phyloP scores from a whole-genome alignment of 2,113 vertebrate species.

The Ptyas mucosa region DNA sequence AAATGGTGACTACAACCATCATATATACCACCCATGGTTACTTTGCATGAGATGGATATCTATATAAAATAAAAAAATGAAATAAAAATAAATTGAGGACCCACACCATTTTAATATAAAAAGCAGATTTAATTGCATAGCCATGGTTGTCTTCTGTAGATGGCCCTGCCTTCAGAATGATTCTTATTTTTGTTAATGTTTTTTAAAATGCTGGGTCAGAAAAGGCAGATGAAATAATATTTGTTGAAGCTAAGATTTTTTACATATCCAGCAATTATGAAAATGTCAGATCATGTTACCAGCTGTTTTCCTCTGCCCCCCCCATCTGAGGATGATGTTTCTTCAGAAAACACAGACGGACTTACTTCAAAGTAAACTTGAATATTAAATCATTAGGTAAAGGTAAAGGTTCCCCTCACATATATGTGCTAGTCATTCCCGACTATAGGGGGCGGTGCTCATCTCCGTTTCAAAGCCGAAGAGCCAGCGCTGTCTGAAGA shows the following conservation, averaged over 20 bases:
- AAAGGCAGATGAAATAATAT: neutral
- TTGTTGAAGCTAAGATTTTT: neutral
- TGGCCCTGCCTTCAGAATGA: neutral
- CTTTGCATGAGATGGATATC: neutral
- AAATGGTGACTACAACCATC: neutral
- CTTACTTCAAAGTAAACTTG: neutral
- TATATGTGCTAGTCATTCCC: no score
- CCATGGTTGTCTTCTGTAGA: neutral
- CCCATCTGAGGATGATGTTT: neutral
- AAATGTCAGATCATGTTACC: neutral
- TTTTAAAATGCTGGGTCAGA: neutral
- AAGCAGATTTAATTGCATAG: neutral
- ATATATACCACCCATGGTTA: neutral
- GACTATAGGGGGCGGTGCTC: no score
- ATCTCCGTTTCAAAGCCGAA: no score
- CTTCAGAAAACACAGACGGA: neutral
- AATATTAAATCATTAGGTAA: neutral
- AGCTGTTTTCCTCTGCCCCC: neutral
- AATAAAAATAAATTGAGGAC: neutral
- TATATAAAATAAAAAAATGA: neutral
- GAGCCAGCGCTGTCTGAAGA: no score
- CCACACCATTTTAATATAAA: neutral
- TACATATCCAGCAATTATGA: neutral
- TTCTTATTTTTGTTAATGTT: neutral
- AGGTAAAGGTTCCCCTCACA: no score